Base-by-base conservation (phyloP, 1,140 invertebrate genomes). In the Drosophila serrata region DNA sequence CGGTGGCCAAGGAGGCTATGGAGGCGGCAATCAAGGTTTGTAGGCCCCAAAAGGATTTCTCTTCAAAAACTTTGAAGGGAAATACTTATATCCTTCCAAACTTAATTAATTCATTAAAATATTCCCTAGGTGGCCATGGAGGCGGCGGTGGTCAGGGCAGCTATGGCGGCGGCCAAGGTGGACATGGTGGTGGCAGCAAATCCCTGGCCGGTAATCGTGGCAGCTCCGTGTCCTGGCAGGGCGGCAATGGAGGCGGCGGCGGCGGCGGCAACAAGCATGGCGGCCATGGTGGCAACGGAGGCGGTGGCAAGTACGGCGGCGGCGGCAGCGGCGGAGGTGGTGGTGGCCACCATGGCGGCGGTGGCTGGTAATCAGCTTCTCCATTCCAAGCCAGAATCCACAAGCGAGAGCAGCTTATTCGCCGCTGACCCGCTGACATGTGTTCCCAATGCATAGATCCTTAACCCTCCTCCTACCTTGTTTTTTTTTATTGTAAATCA, bases 141-240 rank as follows among this genome's bases (percentile, higher is more conserved):
- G 77, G 77, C 51, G 64, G 68, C 15, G 29, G 58, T 37, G 77
- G 78, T 8, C 69, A 79, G 11, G 74, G 74, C 12, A 49, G 67
- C 24, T 57, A 40, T 4, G 51, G 68, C 7, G 69, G 43, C n/a
- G 55, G 55, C n/a, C 42, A 58, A 9, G 72, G 64, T 7, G 63
- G 63, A 17, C 57, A 65, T 15, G 74, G 60, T 31, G 70, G 75
- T 37, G 75, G 73, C 33, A 67, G 80, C 58, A 82, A 68, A 17
- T 82, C 79, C 22, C 29, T 82, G 46, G 79, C 79, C 49, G 79
- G 79, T 29, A 82, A 82, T 33, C 79, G 79, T 12, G 79, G 79
- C 46, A 78, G 67, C 46, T 68, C 79, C 12, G 45, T 82, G 0
- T 82, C 79, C 74, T 82, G 80, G 68, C 69, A 72, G 42, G 67